Conservation (phyloP, 2,113 vertebrate genomes). For the Seriola aureovittata region DNA sequence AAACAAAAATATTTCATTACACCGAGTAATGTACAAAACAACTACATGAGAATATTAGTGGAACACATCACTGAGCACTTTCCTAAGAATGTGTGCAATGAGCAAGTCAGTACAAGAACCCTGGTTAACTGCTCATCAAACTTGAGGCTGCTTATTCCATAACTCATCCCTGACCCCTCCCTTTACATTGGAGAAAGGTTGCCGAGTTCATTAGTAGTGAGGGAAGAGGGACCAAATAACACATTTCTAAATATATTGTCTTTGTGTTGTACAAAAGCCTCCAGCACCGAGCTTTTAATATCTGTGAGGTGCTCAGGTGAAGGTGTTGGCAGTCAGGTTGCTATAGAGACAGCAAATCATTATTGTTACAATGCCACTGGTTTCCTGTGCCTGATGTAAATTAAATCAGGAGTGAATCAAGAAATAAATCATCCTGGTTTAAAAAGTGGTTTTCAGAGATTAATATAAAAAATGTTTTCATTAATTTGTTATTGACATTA, state of each 20-base stretch:
- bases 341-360: conserved; percentile 45
- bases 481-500: conserved; percentile 5
- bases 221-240: background rate
- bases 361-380: background rate
- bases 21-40: background rate
- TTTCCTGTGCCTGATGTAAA: background rate
- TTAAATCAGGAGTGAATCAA: background rate
- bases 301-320: conserved; percentile 17
- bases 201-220: conserved; percentile 1
- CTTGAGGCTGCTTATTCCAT: background rate
- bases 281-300: conserved; percentile 20
- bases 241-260: background rate
- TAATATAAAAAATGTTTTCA: background rate
- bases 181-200: background rate
- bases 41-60: background rate
- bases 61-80: background rate
- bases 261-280: background rate
- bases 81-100: background rate
- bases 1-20: background rate
- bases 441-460: background rate
- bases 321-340: conserved; percentile 36
- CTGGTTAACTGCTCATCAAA: background rate
- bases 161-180: background rate
- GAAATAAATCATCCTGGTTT: background rate
- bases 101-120: background rate